These are phyloP conservation scores for Megaleporinus macrocephalus DNA, from an alignment of 2,113 vertebrate genomes.

Conservation along the genomic window DNA sequence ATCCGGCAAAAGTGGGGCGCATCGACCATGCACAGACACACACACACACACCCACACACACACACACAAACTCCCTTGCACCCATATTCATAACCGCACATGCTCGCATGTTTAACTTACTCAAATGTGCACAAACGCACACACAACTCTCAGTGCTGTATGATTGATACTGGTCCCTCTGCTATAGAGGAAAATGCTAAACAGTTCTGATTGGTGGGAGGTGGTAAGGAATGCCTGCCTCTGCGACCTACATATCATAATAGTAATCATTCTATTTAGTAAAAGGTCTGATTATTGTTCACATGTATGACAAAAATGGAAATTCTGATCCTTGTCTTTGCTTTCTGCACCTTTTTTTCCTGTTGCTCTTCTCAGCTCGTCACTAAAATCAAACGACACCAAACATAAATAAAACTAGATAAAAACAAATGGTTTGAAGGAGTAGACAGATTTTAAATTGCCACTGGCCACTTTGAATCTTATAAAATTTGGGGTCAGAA, in stretches of 20 bases:
- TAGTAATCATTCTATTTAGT: constrained; percentile 11
- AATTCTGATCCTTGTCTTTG: not conserved
- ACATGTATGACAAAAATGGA: constrained; percentile 23
- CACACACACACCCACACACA: not conserved
- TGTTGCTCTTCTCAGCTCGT: constrained; percentile 55
- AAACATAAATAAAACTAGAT: too few relatives aligned
- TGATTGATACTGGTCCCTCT: constrained; percentile 46
- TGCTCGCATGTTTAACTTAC: not conserved
- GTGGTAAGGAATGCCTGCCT: constrained; percentile 42
- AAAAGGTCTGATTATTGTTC: constrained; percentile 31
- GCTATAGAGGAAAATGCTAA: constrained; percentile 39
- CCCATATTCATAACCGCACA: constrained; percentile 7
- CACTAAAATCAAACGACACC: too few relatives aligned
- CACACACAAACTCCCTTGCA: constrained; percentile 14
- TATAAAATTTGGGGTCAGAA: too few relatives aligned
- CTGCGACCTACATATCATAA: constrained; percentile 35
- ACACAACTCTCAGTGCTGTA: constrained; percentile 9
- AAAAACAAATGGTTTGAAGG: too few relatives aligned
- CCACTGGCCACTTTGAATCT: too few relatives aligned
- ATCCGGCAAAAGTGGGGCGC: constrained; percentile 34
- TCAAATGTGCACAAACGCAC: not conserved
- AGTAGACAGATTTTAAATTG: too few relatives aligned
- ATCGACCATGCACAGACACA: constrained; percentile 22
- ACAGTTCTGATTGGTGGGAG: constrained; percentile 58
- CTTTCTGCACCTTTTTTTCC: constrained; percentile 26